Evolutionary conservation across 1,140 invertebrate genomes (phyloP), one percentile per base, ranked within the genome.

Genomic region (Portunus trituberculatus): DNA sequence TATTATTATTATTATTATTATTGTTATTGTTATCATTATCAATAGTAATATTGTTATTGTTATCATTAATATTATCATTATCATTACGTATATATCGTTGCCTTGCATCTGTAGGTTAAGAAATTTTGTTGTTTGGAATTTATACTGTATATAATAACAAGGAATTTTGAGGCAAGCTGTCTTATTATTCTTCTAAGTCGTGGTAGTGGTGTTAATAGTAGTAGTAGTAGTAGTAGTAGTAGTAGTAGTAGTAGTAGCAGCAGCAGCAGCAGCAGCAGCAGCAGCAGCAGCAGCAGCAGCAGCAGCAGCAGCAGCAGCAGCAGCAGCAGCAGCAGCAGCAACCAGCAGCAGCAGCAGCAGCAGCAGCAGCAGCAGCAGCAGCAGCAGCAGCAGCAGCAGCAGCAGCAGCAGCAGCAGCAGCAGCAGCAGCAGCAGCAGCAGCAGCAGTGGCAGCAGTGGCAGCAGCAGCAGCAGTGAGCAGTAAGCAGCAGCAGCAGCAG

Each of bases 381-480:
- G 67, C n/a, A 76, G 67, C n/a, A 76, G 67, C n/a, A 76, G n/a
- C n/a, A 76, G 67, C n/a, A 76, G 67, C n/a, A 76, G 67, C n/a
- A 76, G 67, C n/a, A 76, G 67, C n/a, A 76, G 67, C n/a, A 76
- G 67, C n/a, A 76, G 67, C n/a, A 76, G 67, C n/a, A 76, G 67
- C 32, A 46, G 86, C 16, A 88, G 86, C 16, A 46, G 86, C 0
- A 46, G 28, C 16, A 46, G 67, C n/a, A 76, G 67, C n/a, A 76
- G 67, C n/a, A 76, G 67, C n/a, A 76, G 67, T 76, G n/a, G 67
- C n/a, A 76, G 67, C n/a, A 76, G 67, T 76, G n/a, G n/a, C n/a
- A 76, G 67, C n/a, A 76, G 67, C n/a, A 76, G 67, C n/a, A 76
- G 67, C n/a, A 76, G 67, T 76, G n/a, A 76, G 67, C n/a, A 76